These are phyloP conservation scores for Ciconia boyciana DNA, from an alignment of 2,113 vertebrate genomes.

Conservation along the genomic window DNA sequence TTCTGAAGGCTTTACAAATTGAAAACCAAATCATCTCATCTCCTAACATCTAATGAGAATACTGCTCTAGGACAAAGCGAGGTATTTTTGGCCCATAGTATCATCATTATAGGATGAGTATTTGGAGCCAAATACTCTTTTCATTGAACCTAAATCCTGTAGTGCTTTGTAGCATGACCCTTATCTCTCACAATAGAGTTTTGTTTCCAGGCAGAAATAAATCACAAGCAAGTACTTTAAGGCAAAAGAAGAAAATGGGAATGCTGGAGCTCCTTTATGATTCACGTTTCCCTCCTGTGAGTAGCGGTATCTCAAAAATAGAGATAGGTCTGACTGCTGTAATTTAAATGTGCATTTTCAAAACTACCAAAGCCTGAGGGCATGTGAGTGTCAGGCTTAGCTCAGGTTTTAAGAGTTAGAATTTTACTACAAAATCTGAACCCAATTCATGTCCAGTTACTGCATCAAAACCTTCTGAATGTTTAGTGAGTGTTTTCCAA, in stretches of 20 bases:
- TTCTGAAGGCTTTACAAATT: neutral
- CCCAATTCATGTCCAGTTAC: neutral
- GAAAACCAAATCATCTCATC: neutral
- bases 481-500: neutral
- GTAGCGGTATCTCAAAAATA: constrained; percentile 1
- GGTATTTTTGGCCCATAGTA: neutral
- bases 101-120: neutral
- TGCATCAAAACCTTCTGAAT: neutral
- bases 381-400: neutral
- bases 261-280: neutral
- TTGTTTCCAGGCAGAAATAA: constrained; percentile 12
- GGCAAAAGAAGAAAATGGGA: neutral
- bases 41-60: neutral
- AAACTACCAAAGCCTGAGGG: neutral
- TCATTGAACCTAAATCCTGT: neutral
- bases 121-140: neutral
- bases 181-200: neutral
- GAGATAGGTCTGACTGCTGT: neutral
- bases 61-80: neutral
- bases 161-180: neutral
- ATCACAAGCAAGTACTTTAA: neutral
- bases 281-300: neutral
- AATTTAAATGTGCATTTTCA: constrained; percentile 2
- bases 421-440: neutral
- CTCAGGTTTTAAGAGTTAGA: neutral